Evolutionary conservation across 2,888 invertebrate species (phyloP).

Genomic region (Cheilosia grossa): DNA sequence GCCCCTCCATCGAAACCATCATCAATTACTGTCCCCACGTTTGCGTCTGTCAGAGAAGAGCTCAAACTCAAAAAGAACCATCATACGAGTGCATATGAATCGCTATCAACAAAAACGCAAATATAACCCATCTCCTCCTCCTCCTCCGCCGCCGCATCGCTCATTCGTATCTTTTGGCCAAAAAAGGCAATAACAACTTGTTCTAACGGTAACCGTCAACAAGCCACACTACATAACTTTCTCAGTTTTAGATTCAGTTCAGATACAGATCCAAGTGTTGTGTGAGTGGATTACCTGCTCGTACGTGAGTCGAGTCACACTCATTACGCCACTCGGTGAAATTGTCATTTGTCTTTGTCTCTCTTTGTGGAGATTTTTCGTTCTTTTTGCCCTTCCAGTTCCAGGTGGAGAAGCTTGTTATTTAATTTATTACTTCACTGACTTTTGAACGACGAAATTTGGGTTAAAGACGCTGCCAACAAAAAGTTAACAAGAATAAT

Average conservation of each 20-base stretch:
- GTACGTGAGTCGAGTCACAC: background rate
- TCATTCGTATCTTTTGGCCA: background rate
- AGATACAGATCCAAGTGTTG: background rate
- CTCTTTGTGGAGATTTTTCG: background rate
- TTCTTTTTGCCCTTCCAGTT: conserved; percentile 5
- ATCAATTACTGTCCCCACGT: no score
- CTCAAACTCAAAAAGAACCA: no score
- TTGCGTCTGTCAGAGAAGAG: no score
- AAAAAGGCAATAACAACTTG: background rate
- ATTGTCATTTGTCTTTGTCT: background rate
- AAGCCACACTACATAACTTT: background rate
- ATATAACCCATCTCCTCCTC: no score
- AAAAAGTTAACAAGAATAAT: conserved; percentile 14
- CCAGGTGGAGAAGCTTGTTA: conserved; percentile 12
- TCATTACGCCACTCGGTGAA: background rate
- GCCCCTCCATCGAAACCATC: no score
- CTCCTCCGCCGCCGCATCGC: no score
- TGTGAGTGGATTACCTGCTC: background rate
- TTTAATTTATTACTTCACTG: conserved; percentile 23
- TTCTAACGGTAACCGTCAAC: background rate
- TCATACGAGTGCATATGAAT: no score
- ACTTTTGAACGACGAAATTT: conserved; percentile 25
- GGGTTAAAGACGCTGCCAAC: conserved; percentile 29
- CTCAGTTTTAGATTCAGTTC: background rate
- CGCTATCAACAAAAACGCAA: no score